Conservation (phyloP, 1,140 invertebrate species). For the Ceratoteleas bidentatus region DNA sequence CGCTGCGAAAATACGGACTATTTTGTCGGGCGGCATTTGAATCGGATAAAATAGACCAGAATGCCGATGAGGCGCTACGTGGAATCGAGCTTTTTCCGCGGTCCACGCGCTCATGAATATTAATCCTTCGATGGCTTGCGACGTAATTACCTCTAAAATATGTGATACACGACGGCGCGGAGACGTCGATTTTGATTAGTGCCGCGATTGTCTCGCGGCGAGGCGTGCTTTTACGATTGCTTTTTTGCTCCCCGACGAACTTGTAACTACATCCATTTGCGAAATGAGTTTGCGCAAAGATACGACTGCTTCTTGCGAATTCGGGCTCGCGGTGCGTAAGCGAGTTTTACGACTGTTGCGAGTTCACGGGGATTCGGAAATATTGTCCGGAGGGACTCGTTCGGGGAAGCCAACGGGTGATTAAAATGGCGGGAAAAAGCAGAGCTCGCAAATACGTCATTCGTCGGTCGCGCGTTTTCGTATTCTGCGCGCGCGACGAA, state of each 20-base stretch:
- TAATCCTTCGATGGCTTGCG: slow-evolving; percentile 27
- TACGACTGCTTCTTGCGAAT: background rate
- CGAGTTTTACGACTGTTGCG: background rate
- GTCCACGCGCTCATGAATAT: slow-evolving; percentile 47
- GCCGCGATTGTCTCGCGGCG: background rate
- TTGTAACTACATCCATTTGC: background rate
- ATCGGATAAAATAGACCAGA: slow-evolving; percentile 48
- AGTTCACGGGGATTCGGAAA: background rate
- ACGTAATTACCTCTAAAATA: slow-evolving; percentile 28
- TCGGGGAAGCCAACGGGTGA: background rate
- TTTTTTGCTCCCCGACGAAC: background rate
- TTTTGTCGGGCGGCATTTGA: slow-evolving; percentile 40
- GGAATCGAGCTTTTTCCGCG: slow-evolving; percentile 53
- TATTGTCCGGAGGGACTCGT: background rate
- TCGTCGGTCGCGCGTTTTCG: background rate
- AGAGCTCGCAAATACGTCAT: too few relatives aligned
- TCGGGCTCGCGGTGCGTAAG: background rate
- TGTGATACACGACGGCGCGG: slow-evolving; percentile 19
- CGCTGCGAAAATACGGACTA: slow-evolving; percentile 38
- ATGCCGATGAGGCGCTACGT: slow-evolving; percentile 38
- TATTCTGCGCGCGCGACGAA: slow-evolving; percentile 20
- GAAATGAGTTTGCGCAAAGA: slow-evolving; percentile 2
- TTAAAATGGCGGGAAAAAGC: background rate
- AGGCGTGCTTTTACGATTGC: background rate
- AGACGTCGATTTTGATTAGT: slow-evolving; percentile 7